Base-by-base conservation (phyloP, 1,140 invertebrate species). In the Tetranychus urticae region DNA sequence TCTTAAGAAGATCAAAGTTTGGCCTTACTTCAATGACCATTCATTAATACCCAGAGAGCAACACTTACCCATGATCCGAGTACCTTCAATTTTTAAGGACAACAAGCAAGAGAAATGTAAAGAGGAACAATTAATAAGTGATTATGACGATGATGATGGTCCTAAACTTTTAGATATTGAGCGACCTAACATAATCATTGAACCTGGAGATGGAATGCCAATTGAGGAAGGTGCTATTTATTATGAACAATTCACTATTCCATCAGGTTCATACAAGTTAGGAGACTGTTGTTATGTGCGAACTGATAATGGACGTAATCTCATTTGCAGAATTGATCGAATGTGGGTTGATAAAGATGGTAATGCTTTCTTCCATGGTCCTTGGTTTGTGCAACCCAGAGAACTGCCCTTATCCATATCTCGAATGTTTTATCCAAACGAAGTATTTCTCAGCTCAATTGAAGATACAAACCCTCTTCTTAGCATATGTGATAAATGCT, bases 1-100 rank as follows among this genome's bases (percentile, higher is more conserved):
- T 63, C 96, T 97, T 71, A 93, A 93, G 72, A 96, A 96, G 73
- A 88, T 94, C 34, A 96, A 96, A 75, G 81, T 84, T 63, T 69
- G 65, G 63, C 34, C 54, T n/a, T 58, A 31, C 14, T 34, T 13
- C n/a, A 14, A 42, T 45, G 31, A 31, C 33, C 67, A 31, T 63
- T 12, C 36, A 1, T 23, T 63, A 31, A 70, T 85, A 5, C 79
- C 77, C 62, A 76, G 88, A 59, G 84, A 87, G 61, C 79, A 81
- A 48, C 79, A 80, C 0, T 66, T 92, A 3, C 82, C 86, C 68
- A 81, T 86, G 0, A 85, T 86, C 66, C 76, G 90, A 48, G 85
- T 92, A 0, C 85, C 89, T 69, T 94, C 90, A 0, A 85, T 96
- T 4, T 97, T 93, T 73, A 81, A 86, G 66, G 87, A 93, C 71